These are phyloP conservation scores for Selene dorsalis DNA, from an alignment of 2,797 vertebrate species.

Conservation along the genomic window DNA sequence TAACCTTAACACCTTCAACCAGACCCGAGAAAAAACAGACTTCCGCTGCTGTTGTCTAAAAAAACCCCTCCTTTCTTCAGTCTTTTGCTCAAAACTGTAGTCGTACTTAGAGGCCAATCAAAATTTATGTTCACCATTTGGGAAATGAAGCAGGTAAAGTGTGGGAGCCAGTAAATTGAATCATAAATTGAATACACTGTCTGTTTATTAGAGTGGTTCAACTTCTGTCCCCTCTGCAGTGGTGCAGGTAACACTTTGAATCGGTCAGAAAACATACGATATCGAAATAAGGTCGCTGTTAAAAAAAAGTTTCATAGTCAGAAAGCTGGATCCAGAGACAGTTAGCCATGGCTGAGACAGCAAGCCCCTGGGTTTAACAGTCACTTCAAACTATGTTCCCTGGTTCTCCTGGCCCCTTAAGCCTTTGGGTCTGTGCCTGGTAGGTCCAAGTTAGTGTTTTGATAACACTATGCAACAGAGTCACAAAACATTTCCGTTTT, in stretches of 20 bases:
- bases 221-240: not conserved
- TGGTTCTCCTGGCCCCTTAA: not conserved
- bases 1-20: slow-evolving; percentile 50
- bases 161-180: not conserved
- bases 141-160: not conserved
- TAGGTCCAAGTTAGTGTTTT: not conserved
- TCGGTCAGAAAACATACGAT: too few species aligned
- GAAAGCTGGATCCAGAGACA: not conserved
- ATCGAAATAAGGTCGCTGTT: too few species aligned
- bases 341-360: not conserved
- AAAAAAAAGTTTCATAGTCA: not conserved
- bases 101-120: not conserved
- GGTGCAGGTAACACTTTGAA: too few species aligned
- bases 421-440: not conserved
- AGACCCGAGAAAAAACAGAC: slow-evolving; percentile 37
- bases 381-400: not conserved
- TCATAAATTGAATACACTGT: not conserved
- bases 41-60: slow-evolving; percentile 12
- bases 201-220: not conserved
- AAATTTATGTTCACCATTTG: not conserved
- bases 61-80: slow-evolving; percentile 13
- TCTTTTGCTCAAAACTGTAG: not conserved
- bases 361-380: not conserved
- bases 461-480: not conserved
- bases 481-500: not conserved